Evolutionary conservation across 2,797 vertebrate genomes (phyloP).

Genomic region (Neosalanx taihuensis): DNA sequence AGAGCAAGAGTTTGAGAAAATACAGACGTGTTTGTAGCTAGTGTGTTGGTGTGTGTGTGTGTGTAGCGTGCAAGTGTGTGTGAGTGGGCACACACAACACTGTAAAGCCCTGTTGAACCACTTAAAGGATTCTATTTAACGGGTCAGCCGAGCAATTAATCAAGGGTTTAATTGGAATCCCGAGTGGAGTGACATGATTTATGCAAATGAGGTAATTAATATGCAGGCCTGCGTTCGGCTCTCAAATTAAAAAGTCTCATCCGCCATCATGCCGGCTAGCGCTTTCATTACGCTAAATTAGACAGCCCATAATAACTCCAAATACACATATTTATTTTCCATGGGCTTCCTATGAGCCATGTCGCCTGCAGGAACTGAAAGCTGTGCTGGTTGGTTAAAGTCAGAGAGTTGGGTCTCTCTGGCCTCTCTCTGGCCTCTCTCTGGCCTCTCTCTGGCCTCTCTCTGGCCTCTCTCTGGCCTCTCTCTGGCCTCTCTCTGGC

Average conservation of each 20-base stretch:
- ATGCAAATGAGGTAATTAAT: conserved; percentile 78
- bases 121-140: conserved; percentile 77
- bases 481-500: no score
- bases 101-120: conserved; percentile 71
- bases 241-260: conserved; percentile 73
- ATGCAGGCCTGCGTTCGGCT: conserved; percentile 63
- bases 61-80: neutral
- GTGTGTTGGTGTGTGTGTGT: neutral
- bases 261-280: conserved; percentile 57
- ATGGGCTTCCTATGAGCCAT: conserved; percentile 49
- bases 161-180: conserved; percentile 78
- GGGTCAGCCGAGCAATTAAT: conserved; percentile 75
- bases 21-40: neutral
- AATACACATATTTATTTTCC: conserved; percentile 76
- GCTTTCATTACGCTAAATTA: conserved; percentile 74
- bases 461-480: no score
- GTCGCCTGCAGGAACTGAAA: conserved; percentile 57
- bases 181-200: conserved; percentile 77
- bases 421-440: no score
- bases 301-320: conserved; percentile 70
- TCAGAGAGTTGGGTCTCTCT: neutral
- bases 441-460: no score
- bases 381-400: conserved; percentile 15
- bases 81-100: conserved; percentile 61
- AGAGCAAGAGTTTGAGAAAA: neutral